A percentile compares a stretch with the other conserved stretches of the same genome.
Evolutionary conservation across 2,888 invertebrate species (phyloP).

Genomic region (Tipula lateralis): DNA sequence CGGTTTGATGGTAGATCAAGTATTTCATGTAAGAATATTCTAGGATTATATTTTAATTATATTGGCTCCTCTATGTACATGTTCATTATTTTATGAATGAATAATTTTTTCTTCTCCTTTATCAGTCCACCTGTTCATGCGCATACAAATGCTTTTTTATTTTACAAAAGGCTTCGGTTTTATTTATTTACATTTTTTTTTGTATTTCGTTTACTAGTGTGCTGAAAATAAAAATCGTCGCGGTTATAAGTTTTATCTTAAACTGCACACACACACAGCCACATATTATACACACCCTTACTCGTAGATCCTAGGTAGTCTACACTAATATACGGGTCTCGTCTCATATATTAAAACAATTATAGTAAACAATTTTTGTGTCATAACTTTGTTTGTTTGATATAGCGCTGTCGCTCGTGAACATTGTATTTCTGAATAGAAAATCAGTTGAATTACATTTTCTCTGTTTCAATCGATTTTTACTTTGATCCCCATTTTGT

Average conservation of each 20-base stretch:
- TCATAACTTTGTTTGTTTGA: too few relatives aligned
- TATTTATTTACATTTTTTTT: background rate
- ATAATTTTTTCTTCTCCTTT: background rate
- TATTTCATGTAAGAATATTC: background rate
- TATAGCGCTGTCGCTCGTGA: too few relatives aligned
- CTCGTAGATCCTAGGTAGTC: background rate
- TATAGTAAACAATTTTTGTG: too few relatives aligned
- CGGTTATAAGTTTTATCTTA: background rate
- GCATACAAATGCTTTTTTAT: background rate
- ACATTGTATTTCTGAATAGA: too few relatives aligned
- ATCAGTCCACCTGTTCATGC: conserved; percentile 24
- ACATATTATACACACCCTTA: background rate
- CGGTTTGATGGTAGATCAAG: background rate
- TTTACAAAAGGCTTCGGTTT: background rate
- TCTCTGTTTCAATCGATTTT: too few relatives aligned
- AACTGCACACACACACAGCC: background rate
- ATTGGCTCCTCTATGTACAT: background rate
- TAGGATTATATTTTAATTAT: conserved; percentile 15
- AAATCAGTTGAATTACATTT: too few relatives aligned
- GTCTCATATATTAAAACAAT: too few relatives aligned
- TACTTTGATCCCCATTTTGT: too few relatives aligned
- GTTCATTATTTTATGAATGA: conserved; percentile 20
- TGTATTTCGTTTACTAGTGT: background rate
- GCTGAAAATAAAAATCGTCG: background rate
- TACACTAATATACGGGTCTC: background rate